These are phyloP conservation scores for Polyommatus icarus DNA, from an alignment of 2,888 invertebrate species.

Conservation along the genomic window DNA sequence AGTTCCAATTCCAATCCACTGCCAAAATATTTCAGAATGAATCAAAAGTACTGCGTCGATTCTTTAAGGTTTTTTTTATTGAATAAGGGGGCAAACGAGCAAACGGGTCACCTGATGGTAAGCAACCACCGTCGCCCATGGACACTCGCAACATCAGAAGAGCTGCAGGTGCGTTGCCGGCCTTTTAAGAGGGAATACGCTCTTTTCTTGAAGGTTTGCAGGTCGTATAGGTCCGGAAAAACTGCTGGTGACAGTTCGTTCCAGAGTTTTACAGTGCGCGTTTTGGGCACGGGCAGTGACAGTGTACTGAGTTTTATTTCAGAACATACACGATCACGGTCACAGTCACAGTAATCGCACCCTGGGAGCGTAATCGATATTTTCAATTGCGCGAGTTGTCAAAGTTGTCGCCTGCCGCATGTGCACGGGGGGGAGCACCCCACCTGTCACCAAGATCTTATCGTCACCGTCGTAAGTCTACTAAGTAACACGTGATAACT, in stretches of 20 bases:
- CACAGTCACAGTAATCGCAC: neutral
- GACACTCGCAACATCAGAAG: too few species aligned
- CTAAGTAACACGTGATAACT: constrained; percentile 22
- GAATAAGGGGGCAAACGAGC: too few species aligned
- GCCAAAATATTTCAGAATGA: neutral
- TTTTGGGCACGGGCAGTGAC: neutral
- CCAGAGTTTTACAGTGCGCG: too few species aligned
- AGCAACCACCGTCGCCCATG: too few species aligned
- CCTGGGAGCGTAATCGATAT: constrained; percentile 28
- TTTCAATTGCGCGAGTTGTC: constrained; percentile 39
- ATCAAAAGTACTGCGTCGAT: neutral
- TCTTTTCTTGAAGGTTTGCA: too few species aligned
- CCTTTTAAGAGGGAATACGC: too few species aligned
- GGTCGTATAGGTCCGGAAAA: too few species aligned
- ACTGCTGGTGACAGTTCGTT: too few species aligned
- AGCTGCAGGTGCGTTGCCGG: too few species aligned
- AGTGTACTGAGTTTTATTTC: neutral
- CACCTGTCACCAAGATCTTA: constrained; percentile 40
- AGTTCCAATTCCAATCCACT: neutral
- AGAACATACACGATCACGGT: neutral
- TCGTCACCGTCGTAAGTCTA: constrained; percentile 17
- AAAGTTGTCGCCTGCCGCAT: constrained; percentile 43
- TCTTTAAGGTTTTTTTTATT: too few species aligned
- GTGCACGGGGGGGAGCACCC: constrained; percentile 46
- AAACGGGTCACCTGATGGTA: too few species aligned